Base-by-base conservation (phyloP, 2,797 vertebrate genomes). In the Zenarchopterus dispar region DNA sequence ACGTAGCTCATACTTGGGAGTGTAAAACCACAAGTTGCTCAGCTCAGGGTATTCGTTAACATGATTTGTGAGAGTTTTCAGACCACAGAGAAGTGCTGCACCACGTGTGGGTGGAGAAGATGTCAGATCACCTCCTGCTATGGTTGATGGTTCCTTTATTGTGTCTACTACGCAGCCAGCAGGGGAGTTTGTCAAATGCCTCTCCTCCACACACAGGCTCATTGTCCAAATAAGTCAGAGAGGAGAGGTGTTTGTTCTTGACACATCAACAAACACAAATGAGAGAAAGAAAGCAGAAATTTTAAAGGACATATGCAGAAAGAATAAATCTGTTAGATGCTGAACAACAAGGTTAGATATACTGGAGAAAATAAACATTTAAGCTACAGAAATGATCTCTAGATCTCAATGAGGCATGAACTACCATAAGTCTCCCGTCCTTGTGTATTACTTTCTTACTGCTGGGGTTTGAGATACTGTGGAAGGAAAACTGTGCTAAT, bases 21-120 rank as follows among this genome's bases (percentile, higher is more conserved):
- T 16, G 62, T 24, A 77, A 87, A 86, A 78, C 86, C 89, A 60
- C 85, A 83, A 65, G 82, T 62, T 64, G 23, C 77, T 81, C 77
- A 60, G 43, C 28, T 47, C 1, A 44, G 70, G 74, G 82, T 81
- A 88, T 88, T 89, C 86, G 75, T 86, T 86, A 87, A 87, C 85
- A 85, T 90, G 84, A 89, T 90, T 86, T 83, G 85, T 90, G 80
- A 86, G 88, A 87, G 77, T 72, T 81, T 80, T 77, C 50, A 62
- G 58, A 80, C 84, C 70, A 1, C 67, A 62, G 58, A 8, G 28
- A 60, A 62, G 68, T 36, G 46, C 6, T 48, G 79, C 43, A 5
- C 60, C 11, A 65, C 57, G 75, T 78, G 82, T 82, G 76, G 73
- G 74, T 67, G 74, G 82, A 73, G 59, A 26, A 59, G 62, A 57